Evolutionary conservation across 2,113 vertebrate species (phyloP).

Genomic region (Gymnarchus niloticus): DNA sequence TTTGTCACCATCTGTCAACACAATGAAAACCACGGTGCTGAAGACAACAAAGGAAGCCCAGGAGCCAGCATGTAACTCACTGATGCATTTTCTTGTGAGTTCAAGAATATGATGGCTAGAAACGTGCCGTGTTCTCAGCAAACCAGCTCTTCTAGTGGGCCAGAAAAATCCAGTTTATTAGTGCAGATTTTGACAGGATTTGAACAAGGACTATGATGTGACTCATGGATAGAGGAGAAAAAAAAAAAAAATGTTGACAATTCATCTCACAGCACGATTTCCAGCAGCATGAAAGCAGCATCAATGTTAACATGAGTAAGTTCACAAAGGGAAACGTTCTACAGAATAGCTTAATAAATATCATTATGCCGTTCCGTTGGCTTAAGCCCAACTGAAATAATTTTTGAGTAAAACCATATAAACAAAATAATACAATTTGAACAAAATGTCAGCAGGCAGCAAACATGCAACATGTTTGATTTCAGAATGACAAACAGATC

Average conservation of each 20-base stretch:
- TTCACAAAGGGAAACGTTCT: not conserved
- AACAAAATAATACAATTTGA: not conserved
- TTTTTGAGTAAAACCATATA: not conserved
- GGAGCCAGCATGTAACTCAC: too few species aligned
- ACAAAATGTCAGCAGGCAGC: not conserved
- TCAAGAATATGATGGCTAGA: not conserved
- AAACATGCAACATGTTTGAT: not conserved
- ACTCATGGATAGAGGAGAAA: not conserved
- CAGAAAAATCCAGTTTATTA: not conserved
- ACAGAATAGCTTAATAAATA: not conserved
- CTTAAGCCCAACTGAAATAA: not conserved
- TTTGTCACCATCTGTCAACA: constrained; percentile 6
- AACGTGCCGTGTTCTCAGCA: not conserved
- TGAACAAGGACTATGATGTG: not conserved
- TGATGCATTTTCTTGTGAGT: not conserved
- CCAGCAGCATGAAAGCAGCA: not conserved
- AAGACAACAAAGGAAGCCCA: not conserved
- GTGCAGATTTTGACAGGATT: not conserved
- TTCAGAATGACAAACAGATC: not conserved
- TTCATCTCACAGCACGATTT: not conserved
- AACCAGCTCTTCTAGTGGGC: not conserved
- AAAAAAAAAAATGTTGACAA: not conserved
- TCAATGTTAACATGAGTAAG: not conserved
- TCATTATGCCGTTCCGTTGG: not conserved
- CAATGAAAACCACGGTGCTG: not conserved